A percentile compares a stretch with the other conserved stretches of the same genome.
Conservation (phyloP, 2,797 vertebrate species). For the Notamacropus eugenii region DNA sequence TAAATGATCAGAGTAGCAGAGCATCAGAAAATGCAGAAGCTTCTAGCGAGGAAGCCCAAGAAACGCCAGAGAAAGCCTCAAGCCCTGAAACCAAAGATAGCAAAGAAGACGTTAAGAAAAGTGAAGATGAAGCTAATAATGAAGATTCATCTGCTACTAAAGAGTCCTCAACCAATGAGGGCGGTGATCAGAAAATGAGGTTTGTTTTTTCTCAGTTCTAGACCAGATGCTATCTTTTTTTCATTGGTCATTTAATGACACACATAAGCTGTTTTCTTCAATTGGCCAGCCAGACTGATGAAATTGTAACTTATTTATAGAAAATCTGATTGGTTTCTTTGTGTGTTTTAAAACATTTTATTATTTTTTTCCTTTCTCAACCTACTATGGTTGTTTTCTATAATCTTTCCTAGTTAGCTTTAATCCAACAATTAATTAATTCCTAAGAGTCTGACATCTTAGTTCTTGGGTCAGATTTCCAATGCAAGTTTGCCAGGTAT, state of each 20-base stretch:
- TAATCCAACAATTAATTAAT: conserved; percentile 78
- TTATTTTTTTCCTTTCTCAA: conserved; percentile 83
- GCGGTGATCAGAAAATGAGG: too few species aligned
- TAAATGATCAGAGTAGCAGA: conserved; percentile 92
- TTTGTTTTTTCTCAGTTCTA: too few species aligned
- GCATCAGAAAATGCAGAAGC: conserved; percentile 86
- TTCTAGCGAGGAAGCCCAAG: conserved; percentile 84
- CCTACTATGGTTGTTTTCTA: conserved; percentile 83
- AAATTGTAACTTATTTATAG: conserved; percentile 84
- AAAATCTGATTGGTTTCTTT: conserved; percentile 81
- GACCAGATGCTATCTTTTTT: too few species aligned
- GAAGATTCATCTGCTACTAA: conserved; percentile 94
- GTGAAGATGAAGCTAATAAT: conserved; percentile 89
- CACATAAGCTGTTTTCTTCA: conserved; percentile 87
- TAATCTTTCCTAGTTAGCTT: conserved; percentile 83
- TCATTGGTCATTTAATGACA: too few species aligned
- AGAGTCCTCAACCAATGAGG: conserved; percentile 90
- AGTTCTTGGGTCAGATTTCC: conserved; percentile 84
- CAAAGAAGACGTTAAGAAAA: conserved; percentile 89
- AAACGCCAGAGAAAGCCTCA: conserved; percentile 88
- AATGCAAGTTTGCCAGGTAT: conserved; percentile 80
- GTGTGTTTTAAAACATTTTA: conserved; percentile 82
- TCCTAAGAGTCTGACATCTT: conserved; percentile 83
- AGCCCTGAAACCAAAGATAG: conserved; percentile 88
- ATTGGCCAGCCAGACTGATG: conserved; percentile 85